Conservation (phyloP, 2,113 vertebrate species). For the Notarius lentiginosus region DNA sequence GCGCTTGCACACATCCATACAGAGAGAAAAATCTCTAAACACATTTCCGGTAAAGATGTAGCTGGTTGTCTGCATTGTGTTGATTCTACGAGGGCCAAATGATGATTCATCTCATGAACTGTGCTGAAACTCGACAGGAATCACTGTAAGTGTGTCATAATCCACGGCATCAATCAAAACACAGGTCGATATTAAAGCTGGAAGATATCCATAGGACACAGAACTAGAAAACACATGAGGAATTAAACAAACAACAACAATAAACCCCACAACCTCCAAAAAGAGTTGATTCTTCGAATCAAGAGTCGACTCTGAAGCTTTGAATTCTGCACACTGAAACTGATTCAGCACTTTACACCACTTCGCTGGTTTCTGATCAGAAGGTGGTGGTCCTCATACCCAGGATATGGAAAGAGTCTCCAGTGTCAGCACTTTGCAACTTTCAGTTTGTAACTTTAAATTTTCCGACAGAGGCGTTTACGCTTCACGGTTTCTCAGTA, state of each 20-base stretch:
- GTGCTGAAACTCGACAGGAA: not conserved
- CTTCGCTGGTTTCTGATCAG: not conserved
- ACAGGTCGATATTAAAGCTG: not conserved
- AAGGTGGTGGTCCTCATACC: not conserved
- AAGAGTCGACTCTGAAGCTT: not conserved
- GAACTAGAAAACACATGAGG: not conserved
- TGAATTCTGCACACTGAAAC: not conserved
- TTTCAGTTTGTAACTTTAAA: not conserved
- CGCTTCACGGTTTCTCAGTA: not conserved
- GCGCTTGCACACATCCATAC: not conserved
- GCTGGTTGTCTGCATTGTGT: not conserved
- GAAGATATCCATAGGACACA: not conserved
- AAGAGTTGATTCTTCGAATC: not conserved
- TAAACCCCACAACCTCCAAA: not conserved
- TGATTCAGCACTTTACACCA: not conserved
- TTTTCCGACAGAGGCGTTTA: not conserved
- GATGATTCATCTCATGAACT: not conserved
- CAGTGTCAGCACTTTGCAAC: not conserved
- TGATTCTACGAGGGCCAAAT: not conserved
- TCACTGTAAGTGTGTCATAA: not conserved
- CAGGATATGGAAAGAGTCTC: not conserved
- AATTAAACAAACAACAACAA: not conserved
- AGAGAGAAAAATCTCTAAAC: not conserved
- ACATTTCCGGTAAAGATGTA: not conserved
- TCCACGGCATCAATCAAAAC: not conserved